A percentile compares a stretch with the other conserved stretches of the same genome.
Conservation (phyloP, 2,113 vertebrate species). For the Fregetta grallaria region DNA sequence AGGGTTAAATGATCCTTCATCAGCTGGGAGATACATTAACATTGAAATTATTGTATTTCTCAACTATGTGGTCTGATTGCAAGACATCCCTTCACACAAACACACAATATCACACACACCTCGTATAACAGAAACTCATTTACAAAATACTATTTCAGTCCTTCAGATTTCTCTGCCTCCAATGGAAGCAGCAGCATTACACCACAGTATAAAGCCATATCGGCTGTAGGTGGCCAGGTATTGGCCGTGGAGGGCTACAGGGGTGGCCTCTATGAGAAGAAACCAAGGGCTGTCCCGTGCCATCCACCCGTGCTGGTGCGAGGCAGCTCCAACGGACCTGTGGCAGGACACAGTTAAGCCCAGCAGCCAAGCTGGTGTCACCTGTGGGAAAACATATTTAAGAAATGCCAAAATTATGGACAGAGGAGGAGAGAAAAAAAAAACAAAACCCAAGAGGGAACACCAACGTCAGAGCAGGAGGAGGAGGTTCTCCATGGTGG, state of each 20-base stretch:
- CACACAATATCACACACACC: not conserved
- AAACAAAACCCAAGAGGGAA: not conserved
- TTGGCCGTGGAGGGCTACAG: not conserved
- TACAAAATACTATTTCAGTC: not conserved
- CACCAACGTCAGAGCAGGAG: not conserved
- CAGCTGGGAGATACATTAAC: not conserved
- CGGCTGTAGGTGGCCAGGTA: no score
- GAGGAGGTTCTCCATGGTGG: not conserved
- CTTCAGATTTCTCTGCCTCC: not conserved
- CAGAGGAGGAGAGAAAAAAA: not conserved
- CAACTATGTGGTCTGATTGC: not conserved
- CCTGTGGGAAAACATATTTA: not conserved
- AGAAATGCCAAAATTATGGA: not conserved
- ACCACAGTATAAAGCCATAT: not conserved
- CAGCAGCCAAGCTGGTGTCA: not conserved
- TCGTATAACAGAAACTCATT: not conserved
- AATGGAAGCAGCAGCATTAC: not conserved
- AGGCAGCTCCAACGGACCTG: not conserved
- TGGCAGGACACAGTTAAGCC: not conserved
- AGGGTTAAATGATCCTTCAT: not conserved
- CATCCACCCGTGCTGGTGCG: not conserved
- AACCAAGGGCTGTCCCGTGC: not conserved
- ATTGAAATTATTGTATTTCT: not conserved
- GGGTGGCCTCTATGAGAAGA: not conserved
- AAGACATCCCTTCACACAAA: not conserved